phyloP scores from a whole-genome alignment of 2,888 invertebrate species.

The Brachylomia viminalis region DNA sequence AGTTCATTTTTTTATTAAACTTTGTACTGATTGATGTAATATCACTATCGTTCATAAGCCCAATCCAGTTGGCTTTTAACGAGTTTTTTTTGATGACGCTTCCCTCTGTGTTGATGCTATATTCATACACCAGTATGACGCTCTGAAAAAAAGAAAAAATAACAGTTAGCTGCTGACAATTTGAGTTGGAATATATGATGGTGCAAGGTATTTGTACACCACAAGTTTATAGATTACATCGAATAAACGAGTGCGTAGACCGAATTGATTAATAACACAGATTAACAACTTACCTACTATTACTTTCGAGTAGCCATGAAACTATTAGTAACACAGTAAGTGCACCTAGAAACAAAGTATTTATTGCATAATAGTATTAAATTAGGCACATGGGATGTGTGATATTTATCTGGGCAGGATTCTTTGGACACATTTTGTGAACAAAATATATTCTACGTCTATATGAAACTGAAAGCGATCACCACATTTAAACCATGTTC shows the following conservation, averaged over 20 bases:
- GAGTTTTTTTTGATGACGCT: constrained; percentile 62
- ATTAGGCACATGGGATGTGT: background rate
- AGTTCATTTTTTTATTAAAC: constrained; percentile 71
- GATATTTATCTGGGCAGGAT: background rate
- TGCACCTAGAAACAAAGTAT: background rate
- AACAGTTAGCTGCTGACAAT: background rate
- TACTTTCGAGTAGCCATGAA: background rate
- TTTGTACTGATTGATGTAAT: constrained; percentile 71
- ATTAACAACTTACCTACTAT: constrained; percentile 22
- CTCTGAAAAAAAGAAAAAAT: constrained; percentile 78
- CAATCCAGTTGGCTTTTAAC: constrained; percentile 75
- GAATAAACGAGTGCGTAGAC: background rate
- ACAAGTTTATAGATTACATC: background rate
- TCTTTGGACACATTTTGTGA: too few relatives aligned
- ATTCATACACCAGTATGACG: constrained; percentile 82
- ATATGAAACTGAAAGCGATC: too few relatives aligned
- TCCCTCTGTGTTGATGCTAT: constrained; percentile 73
- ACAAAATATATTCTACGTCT: background rate
- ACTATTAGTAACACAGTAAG: constrained; percentile 23
- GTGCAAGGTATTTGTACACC: background rate
- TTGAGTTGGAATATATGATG: background rate
- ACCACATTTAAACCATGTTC: too few relatives aligned
- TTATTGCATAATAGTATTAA: background rate
- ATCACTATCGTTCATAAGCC: constrained; percentile 77
- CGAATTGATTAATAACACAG: background rate